Base-by-base conservation (phyloP, 2,113 vertebrate species). In the Scortum barcoo region DNA sequence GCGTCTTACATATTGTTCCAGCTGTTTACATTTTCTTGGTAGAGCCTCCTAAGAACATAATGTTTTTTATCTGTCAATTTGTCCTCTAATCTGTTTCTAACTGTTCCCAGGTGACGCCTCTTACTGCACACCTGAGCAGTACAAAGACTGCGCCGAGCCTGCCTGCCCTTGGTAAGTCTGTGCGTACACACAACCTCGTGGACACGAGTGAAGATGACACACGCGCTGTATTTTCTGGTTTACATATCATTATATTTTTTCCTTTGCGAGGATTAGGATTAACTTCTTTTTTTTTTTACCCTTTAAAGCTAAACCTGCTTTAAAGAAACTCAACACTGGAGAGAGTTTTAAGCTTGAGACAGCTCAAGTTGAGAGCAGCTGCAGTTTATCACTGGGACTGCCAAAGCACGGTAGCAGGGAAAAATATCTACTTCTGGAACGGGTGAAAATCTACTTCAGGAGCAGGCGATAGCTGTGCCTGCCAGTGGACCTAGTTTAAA, bases 71-170 rank as follows among this genome's bases (percentile, higher is more conserved):
- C 50, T 3, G 11, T 14, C 22, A 24, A 3, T 36, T 26, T n/a
- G 33, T 71, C 22, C 14, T 77, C 24, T 75, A 44, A 69, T 53
- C 5, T 84, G 84, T 84, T 84, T 88, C 76, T 50, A 96, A 54
- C 62, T 85, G 30, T 80, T 79, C 66, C 66, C 88, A 99, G 98
- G 98, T 68, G 97, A 99, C 17, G 97, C 98, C 48, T 96, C 97
- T 4, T 99, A 97, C 95, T 99, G 98, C 86, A 99, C 98, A 22
- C 98, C 98, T 1, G 98, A 99, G 93, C 98, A 99, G 94, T 99
- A 99, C 86, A 99, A 99, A 90, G 98, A 99, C 77, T 99, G 98
- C 2, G 98, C 98, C 5, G 98, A 99, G 86, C 98, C 98, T 33
- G 86, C 98, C 98, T 33, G 98, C 98, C 0, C 95, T 99, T 0